A percentile compares a stretch with the other conserved stretches of the same genome.
phyloP scores from a whole-genome alignment of 1,140 invertebrate genomes.

The Anthonomus grandis region DNA sequence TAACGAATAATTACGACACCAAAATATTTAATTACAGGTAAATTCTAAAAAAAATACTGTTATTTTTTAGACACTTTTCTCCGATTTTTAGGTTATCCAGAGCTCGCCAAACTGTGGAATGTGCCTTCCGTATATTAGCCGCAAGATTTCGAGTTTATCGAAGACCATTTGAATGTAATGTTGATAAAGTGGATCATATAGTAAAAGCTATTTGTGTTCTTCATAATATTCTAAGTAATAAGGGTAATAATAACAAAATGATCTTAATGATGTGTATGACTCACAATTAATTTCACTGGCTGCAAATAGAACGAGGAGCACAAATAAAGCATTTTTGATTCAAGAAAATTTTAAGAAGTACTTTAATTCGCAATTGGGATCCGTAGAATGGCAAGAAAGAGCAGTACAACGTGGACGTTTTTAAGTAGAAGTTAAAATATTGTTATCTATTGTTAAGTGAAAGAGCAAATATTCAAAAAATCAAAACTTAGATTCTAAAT shows the following conservation, averaged over 20 bases:
- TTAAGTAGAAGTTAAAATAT: too few species aligned
- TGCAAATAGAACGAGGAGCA: slow-evolving; percentile 3
- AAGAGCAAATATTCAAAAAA: too few species aligned
- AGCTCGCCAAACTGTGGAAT: slow-evolving; percentile 22
- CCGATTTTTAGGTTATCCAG: too few species aligned
- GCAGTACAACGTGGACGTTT: too few species aligned
- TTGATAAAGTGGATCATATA: slow-evolving; percentile 13
- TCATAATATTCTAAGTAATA: slow-evolving; percentile 3
- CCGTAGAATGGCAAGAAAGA: too few species aligned
- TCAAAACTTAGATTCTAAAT: too few species aligned
- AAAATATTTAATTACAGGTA: slow-evolving; percentile 23
- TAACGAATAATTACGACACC: slow-evolving; percentile 32
- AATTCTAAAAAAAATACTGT: too few species aligned
- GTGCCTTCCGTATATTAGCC: slow-evolving; percentile 20
- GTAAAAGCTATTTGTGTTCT: slow-evolving; percentile 21
- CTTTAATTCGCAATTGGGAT: too few species aligned
- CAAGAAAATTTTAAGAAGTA: slow-evolving; percentile 16
- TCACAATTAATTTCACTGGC: background rate
- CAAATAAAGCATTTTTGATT: slow-evolving; percentile 10
- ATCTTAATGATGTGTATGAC: too few species aligned
- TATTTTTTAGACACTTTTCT: too few species aligned
- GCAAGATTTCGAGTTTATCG: slow-evolving; percentile 23
- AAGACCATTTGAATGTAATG: slow-evolving; percentile 22
- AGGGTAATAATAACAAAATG: background rate
- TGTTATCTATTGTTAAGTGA: too few species aligned